Evolutionary conservation across 2,797 vertebrate species (phyloP).

Genomic region (Sebastes cheni): DNA sequence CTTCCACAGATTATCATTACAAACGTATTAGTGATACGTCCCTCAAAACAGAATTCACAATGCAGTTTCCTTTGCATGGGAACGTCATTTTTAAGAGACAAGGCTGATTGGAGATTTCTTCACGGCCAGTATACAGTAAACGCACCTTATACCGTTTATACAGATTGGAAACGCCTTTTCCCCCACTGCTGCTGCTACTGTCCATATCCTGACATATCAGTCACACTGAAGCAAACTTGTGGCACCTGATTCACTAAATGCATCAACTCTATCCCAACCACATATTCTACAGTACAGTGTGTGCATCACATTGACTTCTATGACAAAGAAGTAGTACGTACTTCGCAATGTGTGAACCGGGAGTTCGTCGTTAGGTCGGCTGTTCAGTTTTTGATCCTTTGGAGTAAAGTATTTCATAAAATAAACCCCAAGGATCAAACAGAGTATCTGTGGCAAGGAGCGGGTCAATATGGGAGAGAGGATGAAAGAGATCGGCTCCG

Average conservation of each 20-base stretch:
- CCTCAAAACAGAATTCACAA: too few relatives aligned
- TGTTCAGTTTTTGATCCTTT: neutral
- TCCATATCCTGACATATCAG: neutral
- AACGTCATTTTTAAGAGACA: too few relatives aligned
- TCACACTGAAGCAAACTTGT: neutral
- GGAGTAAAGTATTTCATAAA: slow-evolving; percentile 14
- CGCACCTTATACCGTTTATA: too few relatives aligned
- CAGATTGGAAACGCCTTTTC: neutral
- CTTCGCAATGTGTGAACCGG: neutral
- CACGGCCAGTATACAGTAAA: too few relatives aligned
- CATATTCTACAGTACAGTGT: neutral
- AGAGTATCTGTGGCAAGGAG: neutral
- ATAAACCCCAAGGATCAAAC: slow-evolving; percentile 7
- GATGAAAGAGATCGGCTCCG: slow-evolving; percentile 22
- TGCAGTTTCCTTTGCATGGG: too few relatives aligned
- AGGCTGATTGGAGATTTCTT: too few relatives aligned
- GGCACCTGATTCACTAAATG: neutral
- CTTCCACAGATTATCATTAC: too few relatives aligned
- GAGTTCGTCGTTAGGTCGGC: neutral
- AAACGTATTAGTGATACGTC: too few relatives aligned
- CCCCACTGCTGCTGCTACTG: neutral
- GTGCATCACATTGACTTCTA: neutral
- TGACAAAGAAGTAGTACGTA: neutral
- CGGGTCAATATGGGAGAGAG: slow-evolving; percentile 5
- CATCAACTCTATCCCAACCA: neutral